A percentile compares a stretch with the other conserved stretches of the same genome.
phyloP scores from a whole-genome alignment of 2,797 vertebrate genomes.

The Distichodus sexfasciatus region DNA sequence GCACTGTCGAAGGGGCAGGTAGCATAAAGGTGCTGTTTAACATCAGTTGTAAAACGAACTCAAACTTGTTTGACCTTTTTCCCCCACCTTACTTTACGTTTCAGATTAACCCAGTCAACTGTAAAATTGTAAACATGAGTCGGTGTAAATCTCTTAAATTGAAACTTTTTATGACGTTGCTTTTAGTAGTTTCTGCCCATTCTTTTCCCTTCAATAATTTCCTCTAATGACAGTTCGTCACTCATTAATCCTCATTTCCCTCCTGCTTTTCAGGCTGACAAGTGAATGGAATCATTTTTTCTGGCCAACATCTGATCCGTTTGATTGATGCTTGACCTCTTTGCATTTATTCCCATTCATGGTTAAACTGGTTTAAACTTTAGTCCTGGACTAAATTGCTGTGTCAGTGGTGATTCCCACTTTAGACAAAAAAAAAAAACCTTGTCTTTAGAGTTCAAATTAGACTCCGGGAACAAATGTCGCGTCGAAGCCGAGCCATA shows the following conservation, averaged over 20 bases:
- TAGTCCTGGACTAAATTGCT: neutral
- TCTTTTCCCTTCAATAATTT: neutral
- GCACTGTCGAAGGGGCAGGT: constrained; percentile 30
- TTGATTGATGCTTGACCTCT: neutral
- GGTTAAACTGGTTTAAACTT: neutral
- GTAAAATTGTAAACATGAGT: constrained; percentile 70
- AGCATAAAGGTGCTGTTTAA: constrained; percentile 55
- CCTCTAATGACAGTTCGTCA: no score
- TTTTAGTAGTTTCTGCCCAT: constrained; percentile 25
- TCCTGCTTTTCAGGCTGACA: neutral
- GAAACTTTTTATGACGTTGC: constrained; percentile 54
- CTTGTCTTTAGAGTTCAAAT: no score
- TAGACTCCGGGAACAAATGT: no score
- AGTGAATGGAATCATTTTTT: neutral
- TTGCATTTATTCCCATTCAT: neutral
- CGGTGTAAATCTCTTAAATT: constrained; percentile 63
- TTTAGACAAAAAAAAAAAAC: no score
- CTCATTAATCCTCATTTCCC: neutral
- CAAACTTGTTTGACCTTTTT: constrained; percentile 41
- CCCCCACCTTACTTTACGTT: constrained; percentile 29
- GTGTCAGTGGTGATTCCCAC: neutral
- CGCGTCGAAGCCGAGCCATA: no score
- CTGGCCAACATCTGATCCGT: neutral
- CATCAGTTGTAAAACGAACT: constrained; percentile 47
- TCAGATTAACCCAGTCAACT: constrained; percentile 52